A percentile compares a stretch with the other conserved stretches of the same genome.
Conservation (phyloP, 2,888 invertebrate species). For the Caradrina clavipalpis region DNA sequence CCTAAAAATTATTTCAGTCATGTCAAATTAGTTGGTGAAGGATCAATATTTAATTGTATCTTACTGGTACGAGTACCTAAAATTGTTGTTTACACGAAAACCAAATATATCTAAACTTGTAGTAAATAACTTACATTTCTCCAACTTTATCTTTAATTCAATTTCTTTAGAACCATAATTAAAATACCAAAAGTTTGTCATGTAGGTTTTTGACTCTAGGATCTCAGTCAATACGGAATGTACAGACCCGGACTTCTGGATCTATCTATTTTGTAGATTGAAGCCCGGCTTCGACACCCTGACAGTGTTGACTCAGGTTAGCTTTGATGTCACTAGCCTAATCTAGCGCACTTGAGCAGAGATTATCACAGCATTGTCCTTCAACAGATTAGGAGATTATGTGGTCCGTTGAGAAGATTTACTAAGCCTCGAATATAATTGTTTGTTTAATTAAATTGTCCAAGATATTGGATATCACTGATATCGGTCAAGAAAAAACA, state of each 20-base stretch:
- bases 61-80: no score
- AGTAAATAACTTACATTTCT: neutral
- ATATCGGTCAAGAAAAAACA: no score
- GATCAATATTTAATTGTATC: conserved; percentile 7
- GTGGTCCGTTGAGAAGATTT: conserved; percentile 7
- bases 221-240: neutral
- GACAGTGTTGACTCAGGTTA: conserved; percentile 26
- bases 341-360: conserved; percentile 14
- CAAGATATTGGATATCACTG: no score
- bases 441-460: neutral
- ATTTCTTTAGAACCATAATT: neutral
- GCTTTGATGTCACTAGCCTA: conserved; percentile 41
- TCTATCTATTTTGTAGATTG: neutral
- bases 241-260: conserved; percentile 1
- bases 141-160: neutral
- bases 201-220: no score
- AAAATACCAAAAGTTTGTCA: neutral
- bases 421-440: neutral
- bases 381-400: conserved; percentile 12
- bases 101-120: no score
- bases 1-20: no score
- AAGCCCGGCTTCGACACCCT: conserved; percentile 4
- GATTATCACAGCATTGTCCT: conserved; percentile 28
- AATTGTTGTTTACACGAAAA: neutral
- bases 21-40: no score